A percentile compares a stretch with the other conserved stretches of the same genome.
phyloP scores from a whole-genome alignment of 2,888 invertebrate genomes.

The Meiosimyza platycephala region DNA sequence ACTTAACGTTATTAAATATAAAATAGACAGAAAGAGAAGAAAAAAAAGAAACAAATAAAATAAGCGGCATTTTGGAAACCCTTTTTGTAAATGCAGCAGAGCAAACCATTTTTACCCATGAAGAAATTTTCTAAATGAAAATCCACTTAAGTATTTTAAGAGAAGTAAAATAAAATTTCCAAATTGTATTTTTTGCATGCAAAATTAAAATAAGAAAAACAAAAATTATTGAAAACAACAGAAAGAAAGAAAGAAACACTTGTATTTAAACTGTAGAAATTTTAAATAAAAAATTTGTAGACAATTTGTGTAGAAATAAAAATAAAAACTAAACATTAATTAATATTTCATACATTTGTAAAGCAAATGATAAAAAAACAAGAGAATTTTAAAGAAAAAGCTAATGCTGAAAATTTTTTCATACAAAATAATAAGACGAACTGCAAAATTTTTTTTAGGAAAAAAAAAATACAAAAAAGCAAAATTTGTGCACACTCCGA shows the following conservation, averaged over 20 bases:
- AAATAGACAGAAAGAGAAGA: background rate
- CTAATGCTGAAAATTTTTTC: background rate
- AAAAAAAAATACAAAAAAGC: conserved; percentile 9
- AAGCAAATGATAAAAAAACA: background rate
- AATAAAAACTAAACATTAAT: background rate
- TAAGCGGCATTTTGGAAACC: conserved; percentile 4
- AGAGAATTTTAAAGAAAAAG: conserved; percentile 9
- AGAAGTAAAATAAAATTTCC: background rate
- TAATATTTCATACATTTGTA: conserved; percentile 14
- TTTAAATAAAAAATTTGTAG: conserved; percentile 31
- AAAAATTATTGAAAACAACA: background rate
- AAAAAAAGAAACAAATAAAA: background rate
- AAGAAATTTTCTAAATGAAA: conserved; percentile 18
- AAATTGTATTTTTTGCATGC: conserved; percentile 22
- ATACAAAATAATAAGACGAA: background rate
- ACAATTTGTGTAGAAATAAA: conserved; percentile 28
- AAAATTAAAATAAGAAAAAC: background rate
- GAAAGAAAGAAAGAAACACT: background rate
- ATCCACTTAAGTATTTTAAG: background rate
- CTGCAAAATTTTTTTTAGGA: conserved; percentile 23
- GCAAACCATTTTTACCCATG: conserved; percentile 25
- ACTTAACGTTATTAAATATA: too few relatives aligned
- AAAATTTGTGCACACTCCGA: conserved; percentile 10
- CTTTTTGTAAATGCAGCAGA: conserved; percentile 15
- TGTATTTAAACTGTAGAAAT: conserved; percentile 31